Evolutionary conservation across 1,140 invertebrate species (phyloP).

Genomic region (Sitophilus oryzae): DNA sequence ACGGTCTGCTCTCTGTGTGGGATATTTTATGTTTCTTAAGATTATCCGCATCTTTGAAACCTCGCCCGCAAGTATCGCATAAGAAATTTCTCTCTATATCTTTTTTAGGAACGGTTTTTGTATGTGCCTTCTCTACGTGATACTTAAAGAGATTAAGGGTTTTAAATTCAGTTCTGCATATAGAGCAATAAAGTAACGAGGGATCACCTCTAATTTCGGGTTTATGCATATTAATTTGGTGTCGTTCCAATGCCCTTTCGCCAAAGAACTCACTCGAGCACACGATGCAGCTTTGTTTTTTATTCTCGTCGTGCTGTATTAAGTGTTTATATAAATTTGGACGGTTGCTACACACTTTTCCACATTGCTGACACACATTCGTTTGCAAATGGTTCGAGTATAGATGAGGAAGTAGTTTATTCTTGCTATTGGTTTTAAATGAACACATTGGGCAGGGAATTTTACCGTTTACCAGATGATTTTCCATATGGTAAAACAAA

Average conservation of each 20-base stretch:
- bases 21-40: constrained; percentile 55
- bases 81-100: constrained; percentile 39
- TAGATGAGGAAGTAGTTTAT: constrained; percentile 23
- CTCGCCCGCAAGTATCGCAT: constrained; percentile 50
- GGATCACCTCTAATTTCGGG: constrained; percentile 41
- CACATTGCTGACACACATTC: constrained; percentile 42
- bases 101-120: constrained; percentile 27
- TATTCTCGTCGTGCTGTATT: constrained; percentile 45
- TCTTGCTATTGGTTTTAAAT: constrained; percentile 18
- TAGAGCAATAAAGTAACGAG: constrained; percentile 24
- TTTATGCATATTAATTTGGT: constrained; percentile 19
- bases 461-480: constrained; percentile 16
- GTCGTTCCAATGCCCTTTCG: constrained; percentile 10
- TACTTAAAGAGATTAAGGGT: constrained; percentile 13
- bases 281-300: constrained; percentile 12
- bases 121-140: constrained; percentile 19
- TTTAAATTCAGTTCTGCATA: constrained; percentile 43
- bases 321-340: constrained; percentile 48
- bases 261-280: constrained; percentile 11
- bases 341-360: constrained; percentile 43
- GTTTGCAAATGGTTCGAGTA: constrained; percentile 25
- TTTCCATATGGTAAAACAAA: constrained; percentile 25
- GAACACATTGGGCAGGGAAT: constrained; percentile 29
- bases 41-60: constrained; percentile 52
- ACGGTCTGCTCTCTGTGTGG: constrained; percentile 49